Conservation (phyloP, 2,113 vertebrate genomes). For the Crotalus viridis region DNA sequence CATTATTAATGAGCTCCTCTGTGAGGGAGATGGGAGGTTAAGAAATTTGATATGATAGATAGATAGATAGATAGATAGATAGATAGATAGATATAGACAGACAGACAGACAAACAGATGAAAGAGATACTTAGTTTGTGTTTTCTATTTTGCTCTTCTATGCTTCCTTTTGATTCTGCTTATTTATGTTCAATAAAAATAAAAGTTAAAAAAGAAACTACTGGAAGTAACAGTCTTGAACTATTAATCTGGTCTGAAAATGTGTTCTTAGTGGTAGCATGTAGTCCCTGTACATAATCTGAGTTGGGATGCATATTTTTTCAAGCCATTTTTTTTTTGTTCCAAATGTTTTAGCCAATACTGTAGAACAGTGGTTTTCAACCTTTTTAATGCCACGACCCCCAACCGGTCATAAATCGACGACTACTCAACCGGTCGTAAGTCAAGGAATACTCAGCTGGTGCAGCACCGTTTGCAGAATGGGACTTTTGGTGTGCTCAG, state of each 20-base stretch:
- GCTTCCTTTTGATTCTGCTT: not conserved
- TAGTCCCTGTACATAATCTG: not conserved
- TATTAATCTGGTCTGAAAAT: not conserved
- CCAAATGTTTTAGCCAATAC: not conserved
- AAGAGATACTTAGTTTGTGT: not conserved
- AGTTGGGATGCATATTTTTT: not conserved
- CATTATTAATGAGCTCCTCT: not conserved
- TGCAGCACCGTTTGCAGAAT: too few relatives aligned
- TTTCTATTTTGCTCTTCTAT: not conserved
- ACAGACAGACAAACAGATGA: too few relatives aligned
- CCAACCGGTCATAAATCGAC: too few relatives aligned
- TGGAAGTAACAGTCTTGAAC: not conserved
- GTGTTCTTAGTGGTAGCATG: not conserved
- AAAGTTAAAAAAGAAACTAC: not conserved
- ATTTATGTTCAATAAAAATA: not conserved
- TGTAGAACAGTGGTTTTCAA: too few relatives aligned
- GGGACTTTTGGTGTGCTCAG: too few relatives aligned
- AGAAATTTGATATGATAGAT: too few relatives aligned
- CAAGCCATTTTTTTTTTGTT: not conserved
- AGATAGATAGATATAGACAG: too few relatives aligned
- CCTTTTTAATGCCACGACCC: too few relatives aligned
- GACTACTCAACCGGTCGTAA: too few relatives aligned
- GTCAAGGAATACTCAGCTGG: too few relatives aligned
- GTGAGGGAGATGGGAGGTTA: too few relatives aligned
- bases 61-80: too few relatives aligned